A percentile compares a stretch with the other conserved stretches of the same genome.
phyloP scores from a whole-genome alignment of 2,888 invertebrate genomes.

The Clistopyga incitator region DNA sequence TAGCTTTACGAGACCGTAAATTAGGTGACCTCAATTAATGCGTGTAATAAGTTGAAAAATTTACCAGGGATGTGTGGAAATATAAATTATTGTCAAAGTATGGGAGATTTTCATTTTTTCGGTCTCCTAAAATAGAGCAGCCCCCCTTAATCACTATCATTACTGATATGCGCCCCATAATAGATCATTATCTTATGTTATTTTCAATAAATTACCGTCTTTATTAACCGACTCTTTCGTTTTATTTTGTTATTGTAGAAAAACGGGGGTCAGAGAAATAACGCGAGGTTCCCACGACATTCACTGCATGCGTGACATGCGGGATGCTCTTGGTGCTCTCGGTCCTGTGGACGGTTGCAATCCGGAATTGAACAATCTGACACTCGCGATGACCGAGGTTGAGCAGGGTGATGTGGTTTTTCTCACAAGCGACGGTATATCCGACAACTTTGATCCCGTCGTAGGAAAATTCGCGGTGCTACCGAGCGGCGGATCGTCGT shows the following conservation, averaged over 20 bases:
- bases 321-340: constrained; percentile 94
- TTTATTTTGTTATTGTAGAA: constrained; percentile 73
- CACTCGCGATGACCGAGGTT: constrained; percentile 92
- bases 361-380: constrained; percentile 94
- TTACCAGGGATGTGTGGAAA: no score
- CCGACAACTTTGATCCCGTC: constrained; percentile 96
- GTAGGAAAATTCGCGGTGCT: constrained; percentile 93
- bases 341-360: constrained; percentile 94
- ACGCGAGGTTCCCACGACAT: constrained; percentile 94
- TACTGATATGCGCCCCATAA: no score
- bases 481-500: constrained; percentile 73
- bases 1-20: background rate
- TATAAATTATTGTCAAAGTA: no score
- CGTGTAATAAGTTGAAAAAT: no score
- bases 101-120: no score
- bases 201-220: no score
- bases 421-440: constrained; percentile 95
- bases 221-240: background rate
- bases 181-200: no score
- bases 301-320: constrained; percentile 92
- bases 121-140: no score
- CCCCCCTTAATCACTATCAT: no score
- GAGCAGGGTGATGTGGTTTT: constrained; percentile 93
- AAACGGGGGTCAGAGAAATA: constrained; percentile 92
- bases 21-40: no score